A percentile compares a stretch with the other conserved stretches of the same genome.
phyloP scores from a whole-genome alignment of 2,888 invertebrate species.

The Macrostomum cliftonense region DNA sequence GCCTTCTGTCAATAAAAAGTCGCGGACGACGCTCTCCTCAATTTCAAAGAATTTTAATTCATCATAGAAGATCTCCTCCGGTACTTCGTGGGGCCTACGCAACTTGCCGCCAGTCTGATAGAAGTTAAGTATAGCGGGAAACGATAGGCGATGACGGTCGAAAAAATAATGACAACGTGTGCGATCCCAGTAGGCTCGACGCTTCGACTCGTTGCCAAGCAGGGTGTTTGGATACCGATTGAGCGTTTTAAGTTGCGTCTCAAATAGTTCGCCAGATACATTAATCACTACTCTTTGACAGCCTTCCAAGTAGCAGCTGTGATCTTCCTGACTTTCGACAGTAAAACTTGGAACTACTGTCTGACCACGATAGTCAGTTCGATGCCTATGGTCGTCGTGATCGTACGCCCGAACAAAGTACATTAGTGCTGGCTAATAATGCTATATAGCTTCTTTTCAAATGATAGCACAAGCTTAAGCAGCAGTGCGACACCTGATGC shows the following conservation, averaged over 20 bases:
- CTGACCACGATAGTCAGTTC: too few species aligned
- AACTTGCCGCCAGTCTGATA: not conserved
- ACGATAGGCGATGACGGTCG: not conserved
- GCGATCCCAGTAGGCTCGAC: not conserved
- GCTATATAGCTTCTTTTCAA: too few species aligned
- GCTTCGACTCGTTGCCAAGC: not conserved
- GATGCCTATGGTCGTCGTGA: too few species aligned
- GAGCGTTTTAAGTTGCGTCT: not conserved
- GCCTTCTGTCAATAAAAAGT: not conserved
- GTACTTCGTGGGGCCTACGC: not conserved
- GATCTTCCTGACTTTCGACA: not conserved
- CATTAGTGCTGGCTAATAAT: too few species aligned
- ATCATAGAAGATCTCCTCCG: not conserved
- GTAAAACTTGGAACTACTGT: too few species aligned
- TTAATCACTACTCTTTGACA: not conserved
- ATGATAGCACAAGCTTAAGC: too few species aligned
- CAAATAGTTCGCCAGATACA: not conserved
- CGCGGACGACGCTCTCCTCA: not conserved
- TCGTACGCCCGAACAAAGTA: too few species aligned
- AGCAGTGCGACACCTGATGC: too few species aligned
- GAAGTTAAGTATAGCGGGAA: not conserved
- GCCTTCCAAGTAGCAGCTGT: not conserved
- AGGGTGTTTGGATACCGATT: not conserved
- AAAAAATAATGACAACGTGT: not conserved
- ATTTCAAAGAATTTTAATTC: conserved; percentile 1